These are phyloP conservation scores for Leptonema lineaticorne DNA, from an alignment of 1,140 invertebrate genomes.

Conservation along the genomic window DNA sequence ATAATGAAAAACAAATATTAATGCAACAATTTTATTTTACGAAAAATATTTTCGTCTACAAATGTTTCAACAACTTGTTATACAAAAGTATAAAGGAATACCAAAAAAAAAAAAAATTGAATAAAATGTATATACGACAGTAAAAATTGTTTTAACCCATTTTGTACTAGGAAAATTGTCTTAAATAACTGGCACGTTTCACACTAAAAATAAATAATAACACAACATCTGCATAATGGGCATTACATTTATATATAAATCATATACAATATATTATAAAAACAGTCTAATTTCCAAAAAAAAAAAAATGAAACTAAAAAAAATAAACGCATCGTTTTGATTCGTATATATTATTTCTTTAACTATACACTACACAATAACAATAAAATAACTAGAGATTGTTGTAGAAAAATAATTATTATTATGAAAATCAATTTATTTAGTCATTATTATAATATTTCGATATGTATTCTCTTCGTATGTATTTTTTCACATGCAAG, in stretches of 20 bases:
- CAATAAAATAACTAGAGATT: not conserved
- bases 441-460: too few species aligned
- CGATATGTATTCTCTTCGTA: too few species aligned
- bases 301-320: too few species aligned
- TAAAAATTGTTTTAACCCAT: conserved; percentile 8
- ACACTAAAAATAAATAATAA: conserved; percentile 18
- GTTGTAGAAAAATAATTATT: not conserved
- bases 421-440: not conserved
- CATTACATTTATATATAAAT: not conserved
- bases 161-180: conserved; percentile 26
- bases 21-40: conserved; percentile 30
- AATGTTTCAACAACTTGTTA: conserved; percentile 29
- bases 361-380: not conserved
- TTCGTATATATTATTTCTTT: conserved; percentile 9
- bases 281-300: conserved; percentile 8
- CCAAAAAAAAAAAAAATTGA: conserved; percentile 6
- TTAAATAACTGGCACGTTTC: conserved; percentile 25
- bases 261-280: not conserved
- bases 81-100: conserved; percentile 30
- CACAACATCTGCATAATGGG: conserved; percentile 10
- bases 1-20: not conserved
- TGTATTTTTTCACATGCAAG: not conserved
- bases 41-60: conserved; percentile 27
- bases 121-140: conserved; percentile 1
- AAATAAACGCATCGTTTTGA: conserved; percentile 12